Evolutionary conservation across 2,888 invertebrate genomes (phyloP).

Genomic region (Sepiola atlantica): DNA sequence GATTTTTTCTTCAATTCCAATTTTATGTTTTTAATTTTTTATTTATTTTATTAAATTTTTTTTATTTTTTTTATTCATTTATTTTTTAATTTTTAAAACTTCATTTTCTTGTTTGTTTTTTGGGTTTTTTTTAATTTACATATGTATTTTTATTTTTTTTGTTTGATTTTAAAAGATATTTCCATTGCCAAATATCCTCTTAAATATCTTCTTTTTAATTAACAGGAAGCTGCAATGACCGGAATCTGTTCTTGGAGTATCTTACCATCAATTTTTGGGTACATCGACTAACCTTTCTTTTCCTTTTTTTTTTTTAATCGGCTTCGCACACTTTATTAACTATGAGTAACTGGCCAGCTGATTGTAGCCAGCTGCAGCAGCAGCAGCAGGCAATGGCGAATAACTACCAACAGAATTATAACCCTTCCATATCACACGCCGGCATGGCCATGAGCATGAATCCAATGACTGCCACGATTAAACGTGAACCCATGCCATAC

Average conservation of each 20-base stretch:
- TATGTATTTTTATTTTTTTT: no score
- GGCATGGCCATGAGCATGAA: constrained; percentile 9
- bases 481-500: constrained; percentile 42
- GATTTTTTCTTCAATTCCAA: no score
- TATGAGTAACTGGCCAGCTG: constrained; percentile 35
- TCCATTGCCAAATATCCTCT: neutral
- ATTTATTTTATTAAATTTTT: no score
- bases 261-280: neutral
- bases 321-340: neutral
- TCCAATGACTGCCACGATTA: constrained; percentile 36
- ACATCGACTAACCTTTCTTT: neutral
- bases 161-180: neutral
- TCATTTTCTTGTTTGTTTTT: no score
- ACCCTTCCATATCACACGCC: constrained; percentile 24
- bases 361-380: constrained; percentile 35
- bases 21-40: no score
- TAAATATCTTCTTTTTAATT: neutral
- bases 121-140: no score
- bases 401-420: constrained; percentile 38
- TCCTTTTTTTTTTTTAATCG: neutral
- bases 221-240: neutral
- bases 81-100: no score
- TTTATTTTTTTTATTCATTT: no score
- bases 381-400: constrained; percentile 41
- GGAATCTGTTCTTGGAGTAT: neutral